phyloP scores from a whole-genome alignment of 2,888 invertebrate species.

The Melieria picta region DNA sequence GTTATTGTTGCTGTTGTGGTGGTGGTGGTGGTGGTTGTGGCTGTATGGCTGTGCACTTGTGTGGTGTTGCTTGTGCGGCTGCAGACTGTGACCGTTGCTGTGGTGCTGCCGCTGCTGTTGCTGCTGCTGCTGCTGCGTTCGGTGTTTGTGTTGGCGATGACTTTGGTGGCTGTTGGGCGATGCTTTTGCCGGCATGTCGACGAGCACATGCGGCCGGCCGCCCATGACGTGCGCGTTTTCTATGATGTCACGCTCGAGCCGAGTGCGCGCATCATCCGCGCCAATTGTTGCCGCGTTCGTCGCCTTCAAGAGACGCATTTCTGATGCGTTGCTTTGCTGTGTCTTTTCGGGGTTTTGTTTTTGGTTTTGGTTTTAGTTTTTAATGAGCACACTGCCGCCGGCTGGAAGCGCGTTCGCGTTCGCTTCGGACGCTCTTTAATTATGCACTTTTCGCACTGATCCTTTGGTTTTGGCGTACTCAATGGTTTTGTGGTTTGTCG shows the following conservation, averaged over 20 bases:
- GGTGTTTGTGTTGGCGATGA: too few species aligned
- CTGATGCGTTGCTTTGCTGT: background rate
- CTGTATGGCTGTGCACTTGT: conserved; percentile 14
- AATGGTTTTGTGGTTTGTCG: background rate
- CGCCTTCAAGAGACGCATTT: conserved; percentile 28
- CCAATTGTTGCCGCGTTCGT: conserved; percentile 13
- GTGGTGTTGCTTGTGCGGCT: conserved; percentile 7
- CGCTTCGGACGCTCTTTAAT: conserved; percentile 24
- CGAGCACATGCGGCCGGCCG: background rate
- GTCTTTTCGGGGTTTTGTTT: background rate
- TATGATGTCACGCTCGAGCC: conserved; percentile 22
- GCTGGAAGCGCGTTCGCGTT: too few species aligned
- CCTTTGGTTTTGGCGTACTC: conserved; percentile 10
- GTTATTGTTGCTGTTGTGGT: conserved; percentile 26
- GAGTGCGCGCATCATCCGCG: conserved; percentile 6
- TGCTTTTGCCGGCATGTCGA: too few species aligned
- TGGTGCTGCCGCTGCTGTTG: too few species aligned
- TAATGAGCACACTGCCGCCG: conserved; percentile 25
- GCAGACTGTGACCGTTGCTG: background rate
- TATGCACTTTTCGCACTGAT: conserved; percentile 9
- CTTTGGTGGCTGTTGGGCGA: too few species aligned
- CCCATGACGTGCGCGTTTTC: conserved; percentile 41
- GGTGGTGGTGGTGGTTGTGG: conserved; percentile 26
- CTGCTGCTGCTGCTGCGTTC: background rate
- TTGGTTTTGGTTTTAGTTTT: conserved; percentile 7